phyloP scores from a whole-genome alignment of 2,113 vertebrate genomes.

The Hucho hucho region DNA sequence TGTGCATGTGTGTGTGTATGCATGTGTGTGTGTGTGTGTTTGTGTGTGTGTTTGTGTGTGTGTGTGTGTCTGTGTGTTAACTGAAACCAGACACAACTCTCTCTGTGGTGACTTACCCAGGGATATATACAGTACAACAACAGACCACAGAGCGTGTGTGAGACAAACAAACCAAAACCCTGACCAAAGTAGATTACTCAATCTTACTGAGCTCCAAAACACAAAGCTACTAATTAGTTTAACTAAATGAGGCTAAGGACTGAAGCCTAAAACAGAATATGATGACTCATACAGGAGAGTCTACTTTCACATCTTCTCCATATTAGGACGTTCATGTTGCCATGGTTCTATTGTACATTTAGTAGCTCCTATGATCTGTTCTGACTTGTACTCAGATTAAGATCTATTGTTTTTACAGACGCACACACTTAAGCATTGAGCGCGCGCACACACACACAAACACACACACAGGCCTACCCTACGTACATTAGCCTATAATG shows the following conservation, averaged over 20 bases:
- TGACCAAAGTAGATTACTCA: conserved; percentile 41
- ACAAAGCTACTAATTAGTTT: conserved; percentile 46
- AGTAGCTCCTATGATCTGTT: background rate
- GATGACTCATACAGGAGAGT: background rate
- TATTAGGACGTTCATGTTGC: background rate
- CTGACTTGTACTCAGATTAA: background rate
- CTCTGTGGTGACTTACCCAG: background rate
- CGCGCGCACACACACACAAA: background rate
- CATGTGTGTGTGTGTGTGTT: no score
- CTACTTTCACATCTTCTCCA: background rate
- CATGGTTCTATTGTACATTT: background rate
- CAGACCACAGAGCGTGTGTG: background rate
- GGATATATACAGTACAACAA: conserved; percentile 13
- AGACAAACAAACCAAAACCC: conserved; percentile 39
- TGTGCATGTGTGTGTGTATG: no score
- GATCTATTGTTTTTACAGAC: background rate
- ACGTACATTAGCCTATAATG: background rate
- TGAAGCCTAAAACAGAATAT: background rate
- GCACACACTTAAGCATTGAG: background rate
- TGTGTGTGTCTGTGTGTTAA: conserved; percentile 12
- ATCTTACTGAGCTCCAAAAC: conserved; percentile 29
- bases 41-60: conserved; percentile 8
- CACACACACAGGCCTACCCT: conserved; percentile 5
- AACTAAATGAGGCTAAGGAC: conserved; percentile 37
- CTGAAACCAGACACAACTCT: conserved; percentile 25